Base-by-base conservation (phyloP, 2,113 vertebrate genomes). In the Ceyx margarethae region DNA sequence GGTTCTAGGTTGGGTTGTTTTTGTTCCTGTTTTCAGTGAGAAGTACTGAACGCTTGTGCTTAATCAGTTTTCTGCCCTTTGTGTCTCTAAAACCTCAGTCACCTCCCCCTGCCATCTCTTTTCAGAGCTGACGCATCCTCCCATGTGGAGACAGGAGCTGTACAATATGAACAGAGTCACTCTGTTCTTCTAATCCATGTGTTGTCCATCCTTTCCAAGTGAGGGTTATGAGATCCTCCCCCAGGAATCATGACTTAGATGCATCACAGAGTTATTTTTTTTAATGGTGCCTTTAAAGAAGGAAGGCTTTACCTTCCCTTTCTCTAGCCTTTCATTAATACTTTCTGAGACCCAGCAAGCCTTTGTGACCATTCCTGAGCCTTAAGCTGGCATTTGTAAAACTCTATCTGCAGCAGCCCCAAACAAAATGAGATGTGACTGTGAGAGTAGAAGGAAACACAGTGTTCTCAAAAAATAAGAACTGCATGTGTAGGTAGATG, bases 391-490 rank as follows among this genome's bases (percentile, higher is more conserved):
- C 35, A 5, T 23, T 88, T 93, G 56, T n/a, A 45, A 83, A 90
- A 68, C 19, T 4, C 10, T 76, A 1, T 23, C 31, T 61, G 40
- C 72, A 61, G 45, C 51, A 82, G 58, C 26, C 4, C 10, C 15
- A 11, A n/a, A 35, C 11, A 28, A 69, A 77, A 62, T n/a, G 14
- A 25, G 3, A 19, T 53, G 60, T 69, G 83, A 28, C 45, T 45
- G 25, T 19, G 67, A 54, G 33, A 74, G 73, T 42, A 77, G 53
- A 68, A 76, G 43, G 35, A 74, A 89, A 43, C 35, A 50, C 15
- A 0, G 0, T 37, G 3, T 33, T 11, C 28, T 80, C 46, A 19
- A 1, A 0, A 45, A 50, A 15, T 22, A 40, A 72, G n/a, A 61
- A 28, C 50, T 51, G n/a, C 64, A 20, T 0, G 0, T 53, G 42